A percentile compares a stretch with the other conserved stretches of the same genome.
These are phyloP conservation scores for Junonia oenone DNA, from an alignment of 2,888 invertebrate genomes.

Conservation along the genomic window DNA sequence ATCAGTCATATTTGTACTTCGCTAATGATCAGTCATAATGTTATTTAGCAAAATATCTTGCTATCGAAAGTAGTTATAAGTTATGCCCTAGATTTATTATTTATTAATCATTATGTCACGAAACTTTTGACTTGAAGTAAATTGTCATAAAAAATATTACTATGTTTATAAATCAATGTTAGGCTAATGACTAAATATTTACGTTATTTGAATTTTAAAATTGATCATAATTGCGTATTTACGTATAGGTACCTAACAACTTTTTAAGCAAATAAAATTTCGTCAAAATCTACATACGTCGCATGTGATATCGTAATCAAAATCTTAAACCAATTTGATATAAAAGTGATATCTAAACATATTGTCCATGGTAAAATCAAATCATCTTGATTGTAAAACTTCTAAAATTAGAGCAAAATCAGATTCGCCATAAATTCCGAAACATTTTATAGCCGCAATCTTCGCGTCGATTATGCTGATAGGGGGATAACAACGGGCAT, in stretches of 20 bases:
- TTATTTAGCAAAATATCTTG: background rate
- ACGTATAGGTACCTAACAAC: no score
- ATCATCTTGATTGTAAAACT: background rate
- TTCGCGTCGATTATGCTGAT: slow-evolving; percentile 39
- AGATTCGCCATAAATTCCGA: slow-evolving; percentile 25
- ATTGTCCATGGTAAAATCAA: background rate
- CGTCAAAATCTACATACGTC: no score
- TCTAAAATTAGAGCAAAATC: slow-evolving; percentile 14
- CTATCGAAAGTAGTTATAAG: background rate
- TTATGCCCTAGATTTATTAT: background rate
- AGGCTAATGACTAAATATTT: no score
- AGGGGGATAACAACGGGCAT: slow-evolving; percentile 41
- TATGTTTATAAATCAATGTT: no score
- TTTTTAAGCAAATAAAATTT: no score
- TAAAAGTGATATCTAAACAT: background rate
- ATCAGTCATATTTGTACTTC: background rate
- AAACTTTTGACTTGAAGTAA: no score
- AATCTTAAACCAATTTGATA: background rate
- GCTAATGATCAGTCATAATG: slow-evolving; percentile 2
- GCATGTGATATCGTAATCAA: background rate
- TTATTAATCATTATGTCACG: background rate
- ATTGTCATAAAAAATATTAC: no score
- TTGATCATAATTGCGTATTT: no score
- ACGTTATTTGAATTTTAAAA: no score
- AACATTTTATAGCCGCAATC: slow-evolving; percentile 36